Conservation (phyloP, 2,797 vertebrate species). For the Melanotaenia trifasciata region DNA sequence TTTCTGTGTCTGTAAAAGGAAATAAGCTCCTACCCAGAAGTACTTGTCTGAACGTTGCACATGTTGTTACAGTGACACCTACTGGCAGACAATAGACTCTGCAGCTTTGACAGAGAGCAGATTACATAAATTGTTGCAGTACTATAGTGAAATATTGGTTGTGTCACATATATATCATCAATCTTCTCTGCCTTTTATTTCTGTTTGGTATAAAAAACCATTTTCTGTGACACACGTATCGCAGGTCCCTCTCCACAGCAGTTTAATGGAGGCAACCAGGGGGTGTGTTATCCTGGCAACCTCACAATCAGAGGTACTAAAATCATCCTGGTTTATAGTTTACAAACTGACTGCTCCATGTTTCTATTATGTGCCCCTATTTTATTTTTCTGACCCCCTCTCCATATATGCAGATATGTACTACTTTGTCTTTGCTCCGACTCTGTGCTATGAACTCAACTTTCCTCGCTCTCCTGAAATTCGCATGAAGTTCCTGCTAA, state of each 20-base stretch:
- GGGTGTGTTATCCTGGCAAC: constrained; percentile 90
- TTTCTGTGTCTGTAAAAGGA: neutral
- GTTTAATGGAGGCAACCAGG: constrained; percentile 50
- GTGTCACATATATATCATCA: neutral
- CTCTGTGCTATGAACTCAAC: constrained; percentile 93
- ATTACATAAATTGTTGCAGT: neutral
- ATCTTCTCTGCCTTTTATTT: neutral
- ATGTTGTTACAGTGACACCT: constrained; percentile 69
- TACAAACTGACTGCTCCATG: neutral
- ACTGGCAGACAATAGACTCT: constrained; percentile 36
- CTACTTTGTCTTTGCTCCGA: constrained; percentile 91
- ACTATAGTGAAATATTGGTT: neutral
- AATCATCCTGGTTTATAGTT: neutral
- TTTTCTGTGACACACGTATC: too few relatives aligned
- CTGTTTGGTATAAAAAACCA: neutral
- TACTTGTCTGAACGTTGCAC: neutral
- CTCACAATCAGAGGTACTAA: constrained; percentile 84
- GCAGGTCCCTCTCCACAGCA: constrained; percentile 77
- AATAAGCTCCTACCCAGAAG: neutral
- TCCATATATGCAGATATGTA: constrained; percentile 84
- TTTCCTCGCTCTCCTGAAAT: constrained; percentile 90
- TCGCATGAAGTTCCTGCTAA: constrained; percentile 89
- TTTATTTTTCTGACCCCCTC: constrained; percentile 8
- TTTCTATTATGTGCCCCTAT: constrained; percentile 1
- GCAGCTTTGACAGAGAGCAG: constrained; percentile 15